phyloP scores from a whole-genome alignment of 2,888 invertebrate genomes.

The Platerodrilus igneus region DNA sequence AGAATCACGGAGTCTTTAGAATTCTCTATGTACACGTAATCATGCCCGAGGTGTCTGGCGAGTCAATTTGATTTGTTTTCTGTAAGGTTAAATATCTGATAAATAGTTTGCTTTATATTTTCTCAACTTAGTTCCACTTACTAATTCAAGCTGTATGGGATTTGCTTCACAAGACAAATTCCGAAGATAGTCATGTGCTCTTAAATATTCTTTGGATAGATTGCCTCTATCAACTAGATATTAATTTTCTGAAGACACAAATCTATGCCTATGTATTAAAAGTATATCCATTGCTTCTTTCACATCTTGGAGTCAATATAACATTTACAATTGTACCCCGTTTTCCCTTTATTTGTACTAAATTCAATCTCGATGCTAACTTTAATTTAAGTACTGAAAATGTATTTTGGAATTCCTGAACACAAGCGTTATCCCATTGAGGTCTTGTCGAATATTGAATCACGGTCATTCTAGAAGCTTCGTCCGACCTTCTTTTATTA shows the following conservation, averaged over 20 bases:
- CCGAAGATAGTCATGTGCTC: conserved; percentile 12
- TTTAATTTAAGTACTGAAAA: conserved; percentile 10
- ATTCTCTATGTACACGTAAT: too few relatives aligned
- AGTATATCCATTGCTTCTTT: conserved; percentile 11
- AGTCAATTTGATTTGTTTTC: too few relatives aligned
- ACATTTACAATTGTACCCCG: conserved; percentile 9
- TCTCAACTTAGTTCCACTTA: too few relatives aligned
- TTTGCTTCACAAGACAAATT: conserved; percentile 8
- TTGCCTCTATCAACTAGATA: conserved; percentile 10
- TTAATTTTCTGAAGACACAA: background rate
- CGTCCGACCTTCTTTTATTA: conserved; percentile 14
- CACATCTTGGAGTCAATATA: conserved; percentile 10
- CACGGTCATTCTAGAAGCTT: conserved; percentile 10
- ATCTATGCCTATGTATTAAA: background rate
- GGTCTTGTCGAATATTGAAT: conserved; percentile 9
- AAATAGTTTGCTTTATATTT: too few relatives aligned
- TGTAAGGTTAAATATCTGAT: too few relatives aligned
- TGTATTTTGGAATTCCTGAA: conserved; percentile 8
- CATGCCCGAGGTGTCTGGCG: too few relatives aligned
- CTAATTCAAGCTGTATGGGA: too few relatives aligned
- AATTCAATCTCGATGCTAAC: conserved; percentile 4
- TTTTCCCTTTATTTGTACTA: conserved; percentile 12
- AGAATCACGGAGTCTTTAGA: too few relatives aligned
- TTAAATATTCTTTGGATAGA: conserved; percentile 1
- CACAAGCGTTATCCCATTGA: background rate